These are phyloP conservation scores for Drosophila tani DNA, from an alignment of 1,140 invertebrate species.

Conservation along the genomic window DNA sequence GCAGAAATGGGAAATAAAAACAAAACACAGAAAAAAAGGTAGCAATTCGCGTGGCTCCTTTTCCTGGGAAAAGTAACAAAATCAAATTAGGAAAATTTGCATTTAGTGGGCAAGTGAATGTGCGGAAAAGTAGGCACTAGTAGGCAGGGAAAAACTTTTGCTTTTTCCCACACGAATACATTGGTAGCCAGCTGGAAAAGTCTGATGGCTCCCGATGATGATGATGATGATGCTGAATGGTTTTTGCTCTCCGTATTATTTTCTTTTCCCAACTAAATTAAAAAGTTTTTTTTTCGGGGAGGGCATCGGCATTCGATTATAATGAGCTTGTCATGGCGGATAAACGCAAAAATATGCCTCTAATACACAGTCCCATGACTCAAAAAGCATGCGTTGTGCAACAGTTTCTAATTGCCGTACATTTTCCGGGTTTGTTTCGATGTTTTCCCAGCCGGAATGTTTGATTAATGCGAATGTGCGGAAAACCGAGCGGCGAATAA, in stretches of 20 bases:
- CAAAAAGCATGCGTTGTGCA: slow-evolving; percentile 14
- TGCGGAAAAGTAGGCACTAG: slow-evolving; percentile 68
- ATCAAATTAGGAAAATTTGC: slow-evolving; percentile 79
- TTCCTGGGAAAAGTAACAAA: slow-evolving; percentile 42
- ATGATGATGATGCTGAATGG: slow-evolving; percentile 37
- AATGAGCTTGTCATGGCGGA: slow-evolving; percentile 67
- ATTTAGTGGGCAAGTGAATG: slow-evolving; percentile 62
- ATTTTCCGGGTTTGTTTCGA: slow-evolving; percentile 12
- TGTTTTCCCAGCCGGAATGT: slow-evolving; percentile 42
- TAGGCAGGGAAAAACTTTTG: slow-evolving; percentile 58
- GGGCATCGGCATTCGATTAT: slow-evolving; percentile 48
- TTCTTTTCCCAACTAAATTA: slow-evolving; percentile 76
- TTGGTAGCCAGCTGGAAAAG: slow-evolving; percentile 51
- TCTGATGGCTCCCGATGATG: slow-evolving; percentile 22
- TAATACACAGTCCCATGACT: slow-evolving; percentile 1
- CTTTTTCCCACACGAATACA: slow-evolving; percentile 64
- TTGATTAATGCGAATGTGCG: slow-evolving; percentile 71
- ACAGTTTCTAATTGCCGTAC: slow-evolving; percentile 43
- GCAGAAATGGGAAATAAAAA: slow-evolving; percentile 16
- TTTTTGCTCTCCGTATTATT: slow-evolving; percentile 58
- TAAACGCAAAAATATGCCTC: not conserved
- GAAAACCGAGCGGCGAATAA: slow-evolving; percentile 68
- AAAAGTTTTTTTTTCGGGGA: slow-evolving; percentile 56
- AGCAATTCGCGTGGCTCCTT: slow-evolving; percentile 17
- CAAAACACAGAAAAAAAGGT: slow-evolving; percentile 43